Evolutionary conservation across 2,113 vertebrate species (phyloP), one percentile per base, ranked within the genome.

Genomic region (Ariopsis seemanni): DNA sequence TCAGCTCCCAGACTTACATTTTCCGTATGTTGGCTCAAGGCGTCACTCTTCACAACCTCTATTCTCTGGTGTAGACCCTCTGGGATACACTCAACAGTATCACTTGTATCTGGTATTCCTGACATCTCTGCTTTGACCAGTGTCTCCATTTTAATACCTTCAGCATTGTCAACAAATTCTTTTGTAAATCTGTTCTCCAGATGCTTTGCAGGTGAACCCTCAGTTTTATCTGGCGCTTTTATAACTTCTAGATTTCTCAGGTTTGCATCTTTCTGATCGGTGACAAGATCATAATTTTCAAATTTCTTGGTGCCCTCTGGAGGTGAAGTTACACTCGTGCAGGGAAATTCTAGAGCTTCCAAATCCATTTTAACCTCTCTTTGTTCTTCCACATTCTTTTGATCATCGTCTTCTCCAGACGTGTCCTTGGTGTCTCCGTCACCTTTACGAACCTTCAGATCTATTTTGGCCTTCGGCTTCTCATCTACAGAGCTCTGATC

Each of bases 61-160:
- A 63, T 30, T n/a, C 30, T 30, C 12, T 58, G 63, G 11, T 6
- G 52, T 57, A 27, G 11, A 48, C 12, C 1, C 18, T 27, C 52
- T 57, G 60, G 27, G 9, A 52, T 4, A 60, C 42, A 55, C 87
- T 22, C 89, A 75, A 27, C 34, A 50, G 14, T 17, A 53, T 57
- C 34, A 85, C 34, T 85, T 82, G 27, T 57, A n/a, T 78, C 58
- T 50, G 77, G 25, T n/a, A 7, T 18, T 60, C n/a, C 27, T 57
- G 71, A 78, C 79, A 79, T 18, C 62, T 89, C 78, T 87, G 20
- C 55, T 67, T 79, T 55, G n/a, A 27, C 63, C 20, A n/a, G 57
- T 11, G 52, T 75, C 34, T 77, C n/a, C 0, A 57, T n/a, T 84
- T 85, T 78, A 4, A 55, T 15, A 17, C 79, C 52, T 67, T 67